Evolutionary conservation across 2,797 vertebrate genomes (phyloP).

Genomic region (Silurus lanzhouensis): DNA sequence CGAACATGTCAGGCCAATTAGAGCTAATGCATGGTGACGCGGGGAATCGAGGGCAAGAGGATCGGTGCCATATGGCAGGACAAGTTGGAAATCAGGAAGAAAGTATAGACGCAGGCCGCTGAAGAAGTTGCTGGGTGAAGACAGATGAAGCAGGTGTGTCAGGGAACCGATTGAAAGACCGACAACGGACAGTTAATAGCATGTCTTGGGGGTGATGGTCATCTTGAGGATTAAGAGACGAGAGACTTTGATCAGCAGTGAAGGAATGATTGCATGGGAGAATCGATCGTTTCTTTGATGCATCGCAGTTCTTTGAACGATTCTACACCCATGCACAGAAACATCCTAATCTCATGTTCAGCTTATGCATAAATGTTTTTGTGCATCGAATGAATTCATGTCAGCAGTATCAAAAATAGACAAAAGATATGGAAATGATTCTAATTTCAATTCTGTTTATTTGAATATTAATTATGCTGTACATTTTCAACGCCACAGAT

Average conservation of each 20-base stretch:
- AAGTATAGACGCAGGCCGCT: slow-evolving; percentile 7
- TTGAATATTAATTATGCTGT: background rate
- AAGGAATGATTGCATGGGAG: background rate
- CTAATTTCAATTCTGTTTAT: no score
- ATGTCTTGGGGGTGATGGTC: background rate
- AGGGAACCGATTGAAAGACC: background rate
- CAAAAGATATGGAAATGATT: background rate
- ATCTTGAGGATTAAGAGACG: background rate
- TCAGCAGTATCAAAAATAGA: background rate
- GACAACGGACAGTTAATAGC: slow-evolving; percentile 15
- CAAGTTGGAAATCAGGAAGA: slow-evolving; percentile 67
- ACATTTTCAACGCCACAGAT: background rate
- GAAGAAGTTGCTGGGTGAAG: slow-evolving; percentile 18
- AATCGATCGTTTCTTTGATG: background rate
- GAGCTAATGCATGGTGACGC: slow-evolving; percentile 76
- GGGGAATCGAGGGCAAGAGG: slow-evolving; percentile 72
- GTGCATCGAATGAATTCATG: background rate
- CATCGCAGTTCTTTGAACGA: background rate
- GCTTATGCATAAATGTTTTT: background rate
- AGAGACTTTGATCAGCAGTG: background rate
- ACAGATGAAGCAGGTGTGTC: slow-evolving; percentile 9
- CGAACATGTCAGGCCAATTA: slow-evolving; percentile 78
- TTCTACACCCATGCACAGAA: background rate
- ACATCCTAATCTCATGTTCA: background rate
- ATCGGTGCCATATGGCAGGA: slow-evolving; percentile 76